These are phyloP conservation scores for Hemithea aestivaria DNA, from an alignment of 2,888 invertebrate genomes.

Conservation along the genomic window DNA sequence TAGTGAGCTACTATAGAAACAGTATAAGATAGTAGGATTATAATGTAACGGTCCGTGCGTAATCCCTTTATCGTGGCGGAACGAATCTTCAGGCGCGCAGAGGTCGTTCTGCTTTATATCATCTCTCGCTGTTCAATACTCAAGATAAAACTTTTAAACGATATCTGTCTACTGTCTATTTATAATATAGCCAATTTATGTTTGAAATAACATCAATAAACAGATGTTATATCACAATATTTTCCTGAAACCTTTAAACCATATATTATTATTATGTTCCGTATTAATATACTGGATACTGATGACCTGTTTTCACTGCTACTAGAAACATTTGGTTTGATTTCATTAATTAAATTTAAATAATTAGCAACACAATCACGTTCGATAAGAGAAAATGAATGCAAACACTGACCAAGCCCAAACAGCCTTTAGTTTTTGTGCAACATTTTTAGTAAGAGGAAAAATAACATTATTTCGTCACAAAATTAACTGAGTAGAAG, in stretches of 20 bases:
- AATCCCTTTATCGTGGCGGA: slow-evolving; percentile 68
- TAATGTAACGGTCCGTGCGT: slow-evolving; percentile 46
- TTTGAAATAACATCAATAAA: slow-evolving; percentile 33
- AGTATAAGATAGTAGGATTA: slow-evolving; percentile 42
- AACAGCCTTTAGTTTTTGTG: slow-evolving; percentile 19
- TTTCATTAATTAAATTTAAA: slow-evolving; percentile 23
- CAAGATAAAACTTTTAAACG: slow-evolving; percentile 48
- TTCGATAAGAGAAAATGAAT: slow-evolving; percentile 18
- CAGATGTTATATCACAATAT: slow-evolving; percentile 51
- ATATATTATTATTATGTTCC: too few species aligned
- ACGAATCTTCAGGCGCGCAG: slow-evolving; percentile 48
- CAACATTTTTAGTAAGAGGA: slow-evolving; percentile 19
- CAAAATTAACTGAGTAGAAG: too few species aligned
- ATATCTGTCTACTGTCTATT: slow-evolving; percentile 42
- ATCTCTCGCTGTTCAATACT: slow-evolving; percentile 40
- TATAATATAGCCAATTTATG: slow-evolving; percentile 35
- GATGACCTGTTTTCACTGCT: too few species aligned
- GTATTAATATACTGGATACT: too few species aligned
- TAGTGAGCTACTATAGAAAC: slow-evolving; percentile 38
- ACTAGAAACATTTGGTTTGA: slow-evolving; percentile 9
- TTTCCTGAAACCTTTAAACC: too few species aligned
- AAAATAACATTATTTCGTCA: slow-evolving; percentile 10
- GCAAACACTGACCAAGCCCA: slow-evolving; percentile 16
- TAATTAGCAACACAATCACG: slow-evolving; percentile 29
- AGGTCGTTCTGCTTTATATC: slow-evolving; percentile 63